A percentile compares a stretch with the other conserved stretches of the same genome.
Conservation (phyloP, 2,113 vertebrate species). For the Telmatochromis sp. region DNA sequence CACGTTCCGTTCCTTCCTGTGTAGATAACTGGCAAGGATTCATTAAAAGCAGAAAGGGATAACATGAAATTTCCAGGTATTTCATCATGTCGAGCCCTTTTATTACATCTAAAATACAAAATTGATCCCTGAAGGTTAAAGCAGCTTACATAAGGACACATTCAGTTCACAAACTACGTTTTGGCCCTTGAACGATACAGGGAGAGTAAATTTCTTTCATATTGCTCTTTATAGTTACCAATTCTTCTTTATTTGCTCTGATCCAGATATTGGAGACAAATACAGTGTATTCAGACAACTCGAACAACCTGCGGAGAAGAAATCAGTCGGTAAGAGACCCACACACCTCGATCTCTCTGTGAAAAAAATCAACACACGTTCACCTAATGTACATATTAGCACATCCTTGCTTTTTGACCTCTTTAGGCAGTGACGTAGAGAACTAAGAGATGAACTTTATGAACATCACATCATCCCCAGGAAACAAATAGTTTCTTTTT, state of each 20-base stretch:
- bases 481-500: background rate
- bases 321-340: conserved; percentile 80
- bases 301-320: conserved; percentile 81
- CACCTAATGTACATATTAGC: background rate
- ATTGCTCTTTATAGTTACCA: background rate
- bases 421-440: background rate
- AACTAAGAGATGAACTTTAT: background rate
- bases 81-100: background rate
- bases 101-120: background rate
- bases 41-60: background rate
- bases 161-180: background rate
- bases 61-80: background rate
- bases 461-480: background rate
- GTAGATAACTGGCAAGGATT: background rate
- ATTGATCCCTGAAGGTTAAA: background rate
- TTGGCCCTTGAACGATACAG: background rate
- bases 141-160: background rate
- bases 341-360: background rate
- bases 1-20: rapidly evolving
- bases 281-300: conserved; percentile 94
- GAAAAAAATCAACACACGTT: background rate
- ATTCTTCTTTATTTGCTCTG: conserved; percentile 11
- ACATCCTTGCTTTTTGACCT: background rate
- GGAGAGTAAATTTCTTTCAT: background rate
- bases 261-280: conserved; percentile 84